Evolutionary conservation across 2,888 invertebrate species (phyloP).

Genomic region (Zaprionus bogoriensis): DNA sequence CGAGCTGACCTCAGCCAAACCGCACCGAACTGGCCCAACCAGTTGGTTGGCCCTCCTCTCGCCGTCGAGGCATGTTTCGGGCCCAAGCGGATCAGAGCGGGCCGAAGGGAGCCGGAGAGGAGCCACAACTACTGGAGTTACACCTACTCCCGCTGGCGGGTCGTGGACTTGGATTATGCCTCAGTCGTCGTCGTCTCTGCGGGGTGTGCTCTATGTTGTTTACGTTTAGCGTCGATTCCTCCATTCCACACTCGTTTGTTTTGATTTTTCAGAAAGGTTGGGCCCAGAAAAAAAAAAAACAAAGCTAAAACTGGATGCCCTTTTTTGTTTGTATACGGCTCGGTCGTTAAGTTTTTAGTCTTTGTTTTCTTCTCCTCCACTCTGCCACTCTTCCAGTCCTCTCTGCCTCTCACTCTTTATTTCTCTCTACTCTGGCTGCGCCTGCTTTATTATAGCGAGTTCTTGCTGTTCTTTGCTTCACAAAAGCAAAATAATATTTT

Average conservation of each 20-base stretch:
- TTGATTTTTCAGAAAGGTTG: slow-evolving; percentile 68
- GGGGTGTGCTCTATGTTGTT: slow-evolving; percentile 60
- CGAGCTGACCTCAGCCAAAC: background rate
- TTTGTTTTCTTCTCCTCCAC: slow-evolving; percentile 40
- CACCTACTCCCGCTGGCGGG: slow-evolving; percentile 63
- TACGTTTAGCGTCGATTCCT: slow-evolving; percentile 68
- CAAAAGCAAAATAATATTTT: slow-evolving; percentile 46
- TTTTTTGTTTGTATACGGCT: slow-evolving; percentile 65
- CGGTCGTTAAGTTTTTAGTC: slow-evolving; percentile 63
- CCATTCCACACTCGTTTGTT: slow-evolving; percentile 74
- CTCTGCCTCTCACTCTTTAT: slow-evolving; percentile 5
- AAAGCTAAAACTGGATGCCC: slow-evolving; percentile 71
- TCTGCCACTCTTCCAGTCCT: too few species aligned
- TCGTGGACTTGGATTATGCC: slow-evolving; percentile 42
- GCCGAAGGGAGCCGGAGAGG: background rate
- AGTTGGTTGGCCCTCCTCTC: slow-evolving; percentile 23
- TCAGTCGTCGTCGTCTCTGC: slow-evolving; percentile 27
- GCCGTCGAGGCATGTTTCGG: too few species aligned
- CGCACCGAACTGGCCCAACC: slow-evolving; percentile 42
- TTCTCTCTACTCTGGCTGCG: slow-evolving; percentile 17
- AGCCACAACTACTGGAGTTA: slow-evolving; percentile 61
- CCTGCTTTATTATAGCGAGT: slow-evolving; percentile 48
- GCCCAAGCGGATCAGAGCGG: too few species aligned
- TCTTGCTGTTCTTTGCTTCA: slow-evolving; percentile 34
- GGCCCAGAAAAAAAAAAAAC: slow-evolving; percentile 45